Evolutionary conservation across 2,113 vertebrate species (phyloP).

Genomic region (Elgaria multicarinata): DNA sequence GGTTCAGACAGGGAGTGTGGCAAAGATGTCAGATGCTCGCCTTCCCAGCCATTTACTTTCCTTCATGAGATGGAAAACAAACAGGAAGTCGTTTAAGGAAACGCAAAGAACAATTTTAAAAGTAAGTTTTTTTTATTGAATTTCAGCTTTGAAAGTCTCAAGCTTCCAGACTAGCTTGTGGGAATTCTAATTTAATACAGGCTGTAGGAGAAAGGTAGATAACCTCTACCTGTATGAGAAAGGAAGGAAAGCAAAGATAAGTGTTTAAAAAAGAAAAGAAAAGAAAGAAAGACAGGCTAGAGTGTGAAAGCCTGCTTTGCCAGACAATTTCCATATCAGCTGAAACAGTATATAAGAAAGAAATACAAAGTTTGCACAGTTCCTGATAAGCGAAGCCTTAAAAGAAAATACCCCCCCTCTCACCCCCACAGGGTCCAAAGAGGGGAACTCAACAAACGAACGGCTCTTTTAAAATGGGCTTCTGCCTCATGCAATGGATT

Average conservation of each 20-base stretch:
- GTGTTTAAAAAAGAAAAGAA: not conserved
- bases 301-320: not conserved
- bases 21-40: not conserved
- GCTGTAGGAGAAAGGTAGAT: not conserved
- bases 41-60: not conserved
- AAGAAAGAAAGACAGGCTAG: not conserved
- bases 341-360: not conserved
- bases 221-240: slow-evolving; percentile 7
- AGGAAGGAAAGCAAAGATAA: slow-evolving; percentile 21
- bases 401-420: slow-evolving; percentile 37
- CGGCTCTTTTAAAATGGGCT: slow-evolving; percentile 67
- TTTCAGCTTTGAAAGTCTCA: not conserved
- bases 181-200: slow-evolving; percentile 5
- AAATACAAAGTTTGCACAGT: slow-evolving; percentile 57
- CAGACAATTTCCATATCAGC: not conserved
- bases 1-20: not conserved
- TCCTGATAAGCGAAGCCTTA: slow-evolving; percentile 63
- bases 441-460: slow-evolving; percentile 76
- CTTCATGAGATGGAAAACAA: not conserved
- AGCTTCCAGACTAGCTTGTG: not conserved
- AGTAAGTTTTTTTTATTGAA: not conserved
- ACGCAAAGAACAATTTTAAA: not conserved
- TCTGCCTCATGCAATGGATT: slow-evolving; percentile 66
- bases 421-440: slow-evolving; percentile 32
- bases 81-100: not conserved